Conservation (phyloP, 2,797 vertebrate genomes). For the Thamnophis elegans region DNA sequence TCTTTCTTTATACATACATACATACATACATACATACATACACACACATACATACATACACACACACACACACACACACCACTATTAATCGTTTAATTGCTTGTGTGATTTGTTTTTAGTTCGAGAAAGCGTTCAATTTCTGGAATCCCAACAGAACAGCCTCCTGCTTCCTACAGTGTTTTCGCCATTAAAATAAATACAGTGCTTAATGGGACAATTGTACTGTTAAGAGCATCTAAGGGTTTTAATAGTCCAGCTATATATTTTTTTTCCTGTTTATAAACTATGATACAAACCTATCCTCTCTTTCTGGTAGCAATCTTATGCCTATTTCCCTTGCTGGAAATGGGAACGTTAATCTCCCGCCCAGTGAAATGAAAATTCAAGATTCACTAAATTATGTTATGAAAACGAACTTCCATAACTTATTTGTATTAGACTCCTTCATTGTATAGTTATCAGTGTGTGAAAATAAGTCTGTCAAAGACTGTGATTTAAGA, state of each 20-base stretch:
- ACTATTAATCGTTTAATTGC: constrained; percentile 10
- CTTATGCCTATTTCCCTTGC: background rate
- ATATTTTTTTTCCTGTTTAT: background rate
- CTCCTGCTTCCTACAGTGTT: constrained; percentile 82
- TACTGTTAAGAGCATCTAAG: background rate
- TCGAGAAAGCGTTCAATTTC: constrained; percentile 78
- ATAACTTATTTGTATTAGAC: background rate
- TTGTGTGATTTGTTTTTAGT: constrained; percentile 72
- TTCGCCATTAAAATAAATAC: constrained; percentile 83
- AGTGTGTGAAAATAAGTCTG: background rate
- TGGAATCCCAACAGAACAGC: constrained; percentile 81
- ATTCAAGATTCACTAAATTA: accelerated
- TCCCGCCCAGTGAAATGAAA: background rate
- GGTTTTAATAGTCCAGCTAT: background rate
- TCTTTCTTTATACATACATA: background rate
- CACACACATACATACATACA: too few relatives aligned
- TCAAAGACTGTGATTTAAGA: background rate
- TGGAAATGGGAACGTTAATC: background rate
- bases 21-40: too few relatives aligned
- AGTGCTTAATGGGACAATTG: background rate
- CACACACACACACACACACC: too few relatives aligned
- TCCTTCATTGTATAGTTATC: background rate
- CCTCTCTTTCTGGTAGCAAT: background rate
- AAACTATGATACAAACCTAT: background rate
- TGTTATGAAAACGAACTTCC: background rate